Evolutionary conservation across 2,113 vertebrate species (phyloP).

Genomic region (Maccullochella peelii): DNA sequence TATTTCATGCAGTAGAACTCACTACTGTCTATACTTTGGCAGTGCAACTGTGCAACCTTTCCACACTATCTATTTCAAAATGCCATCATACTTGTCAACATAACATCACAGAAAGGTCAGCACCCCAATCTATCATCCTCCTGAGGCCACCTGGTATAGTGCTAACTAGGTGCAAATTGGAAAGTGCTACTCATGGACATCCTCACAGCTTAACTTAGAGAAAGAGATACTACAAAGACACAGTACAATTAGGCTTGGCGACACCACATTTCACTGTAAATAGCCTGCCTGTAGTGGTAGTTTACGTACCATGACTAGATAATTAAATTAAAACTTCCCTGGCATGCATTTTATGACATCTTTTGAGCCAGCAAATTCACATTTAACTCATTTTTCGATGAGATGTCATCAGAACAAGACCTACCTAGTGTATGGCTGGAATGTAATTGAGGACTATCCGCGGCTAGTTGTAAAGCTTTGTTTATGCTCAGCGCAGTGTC

Average conservation of each 20-base stretch:
- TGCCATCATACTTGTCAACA: slow-evolving; percentile 83
- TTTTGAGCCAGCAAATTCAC: background rate
- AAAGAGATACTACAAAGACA: slow-evolving; percentile 13
- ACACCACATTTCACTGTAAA: background rate
- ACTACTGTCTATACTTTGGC: slow-evolving; percentile 42
- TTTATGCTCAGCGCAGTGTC: too few relatives aligned
- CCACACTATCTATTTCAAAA: slow-evolving; percentile 78
- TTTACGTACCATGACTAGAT: background rate
- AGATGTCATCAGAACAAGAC: background rate
- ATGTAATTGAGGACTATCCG: too few relatives aligned
- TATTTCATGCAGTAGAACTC: background rate
- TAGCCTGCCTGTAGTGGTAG: background rate
- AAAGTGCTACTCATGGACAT: slow-evolving; percentile 63
- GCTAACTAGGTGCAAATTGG: slow-evolving; percentile 75
- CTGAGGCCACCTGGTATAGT: slow-evolving; percentile 65
- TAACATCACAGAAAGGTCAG: slow-evolving; percentile 81
- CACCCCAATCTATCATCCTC: slow-evolving; percentile 79
- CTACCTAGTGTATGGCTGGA: too few relatives aligned
- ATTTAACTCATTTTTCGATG: background rate
- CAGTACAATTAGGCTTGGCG: background rate
- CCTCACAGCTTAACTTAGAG: slow-evolving; percentile 8
- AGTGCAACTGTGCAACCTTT: slow-evolving; percentile 70
- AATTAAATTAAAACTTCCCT: background rate
- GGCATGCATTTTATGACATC: background rate
- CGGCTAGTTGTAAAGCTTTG: too few relatives aligned